Evolutionary conservation across 2,888 invertebrate genomes (phyloP), one percentile per base, ranked within the genome.

Genomic region (Coenonympha glycerion): DNA sequence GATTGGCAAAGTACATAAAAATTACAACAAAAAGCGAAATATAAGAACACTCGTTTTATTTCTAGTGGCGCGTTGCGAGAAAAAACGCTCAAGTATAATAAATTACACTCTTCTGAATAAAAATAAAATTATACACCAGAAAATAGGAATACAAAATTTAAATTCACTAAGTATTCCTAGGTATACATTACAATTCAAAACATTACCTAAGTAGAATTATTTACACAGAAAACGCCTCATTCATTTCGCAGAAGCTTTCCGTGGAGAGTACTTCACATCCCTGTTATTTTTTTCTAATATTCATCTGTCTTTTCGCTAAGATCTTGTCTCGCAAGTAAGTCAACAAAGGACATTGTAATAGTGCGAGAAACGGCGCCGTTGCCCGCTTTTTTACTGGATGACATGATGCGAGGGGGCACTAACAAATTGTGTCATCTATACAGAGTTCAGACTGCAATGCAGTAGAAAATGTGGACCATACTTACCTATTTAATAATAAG

Each of bases 231-330:
- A 30, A 41, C 30, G 18, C 11, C 39, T 15, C 39, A 30, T 41
- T 41, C 30, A 30, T 41, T 44, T 31, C 22, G 18, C 31, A 22
- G 31, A 1, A 44, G 33, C 19, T 22, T 18, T 44, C 22, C 30
- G 33, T 33, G 28, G 22, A 33, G 31, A 44, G 31, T 31, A 31
- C 15, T 44, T 31, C 44, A 31, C 15, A 22, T 22, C 21, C 44
- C 30, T 13, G 15, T 44, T 42, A 42, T 42, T 31, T 44, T 31
- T 44, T 44, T 44, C 41, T 44, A 44, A 44, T 44, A 33, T 44
- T 44, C 44, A 44, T 33, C 30, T n/a, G 31, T 33, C 19, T 30
- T 22, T 31, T 44, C 13, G 44, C 21, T 21, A 31, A 44, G 31
- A 44, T 13, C 44, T 31, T 31, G 44, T 30, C 30, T 44, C 31